Conservation (phyloP, 2,797 vertebrate genomes). For the Steatocranus sp. region DNA sequence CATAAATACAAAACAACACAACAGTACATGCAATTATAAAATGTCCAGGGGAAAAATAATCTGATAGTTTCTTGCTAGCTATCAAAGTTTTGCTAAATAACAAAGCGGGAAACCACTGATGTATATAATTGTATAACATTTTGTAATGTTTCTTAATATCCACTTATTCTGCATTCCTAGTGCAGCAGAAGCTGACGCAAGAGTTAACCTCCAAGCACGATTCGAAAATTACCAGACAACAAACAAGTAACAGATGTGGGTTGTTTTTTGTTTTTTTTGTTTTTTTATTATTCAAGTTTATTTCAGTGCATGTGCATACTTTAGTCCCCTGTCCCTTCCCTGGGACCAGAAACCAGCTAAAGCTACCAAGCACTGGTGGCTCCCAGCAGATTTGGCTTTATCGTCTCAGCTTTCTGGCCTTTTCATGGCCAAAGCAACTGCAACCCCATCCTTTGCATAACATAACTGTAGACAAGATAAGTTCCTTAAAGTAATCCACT, state of each 20-base stretch:
- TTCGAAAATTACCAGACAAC: neutral
- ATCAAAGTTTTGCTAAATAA: neutral
- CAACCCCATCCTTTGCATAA: neutral
- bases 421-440: neutral
- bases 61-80: neutral
- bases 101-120: neutral
- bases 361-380: neutral
- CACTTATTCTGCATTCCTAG: neutral
- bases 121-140: neutral
- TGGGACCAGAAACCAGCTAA: neutral
- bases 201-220: neutral
- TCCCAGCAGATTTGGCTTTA: conserved; percentile 13
- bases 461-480: neutral
- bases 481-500: conserved; percentile 1
- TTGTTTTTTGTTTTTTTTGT: fast-evolving
- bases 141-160: neutral
- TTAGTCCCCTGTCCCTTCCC: neutral
- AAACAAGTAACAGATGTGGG: neutral
- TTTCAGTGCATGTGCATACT: neutral
- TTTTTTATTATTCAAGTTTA: neutral
- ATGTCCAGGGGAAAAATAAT: neutral
- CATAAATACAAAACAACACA: neutral
- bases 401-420: neutral
- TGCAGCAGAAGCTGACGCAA: neutral
- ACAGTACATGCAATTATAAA: neutral